A percentile compares a stretch with the other conserved stretches of the same genome.
phyloP scores from a whole-genome alignment of 1,140 invertebrate genomes.

The Drosophila arawakana region DNA sequence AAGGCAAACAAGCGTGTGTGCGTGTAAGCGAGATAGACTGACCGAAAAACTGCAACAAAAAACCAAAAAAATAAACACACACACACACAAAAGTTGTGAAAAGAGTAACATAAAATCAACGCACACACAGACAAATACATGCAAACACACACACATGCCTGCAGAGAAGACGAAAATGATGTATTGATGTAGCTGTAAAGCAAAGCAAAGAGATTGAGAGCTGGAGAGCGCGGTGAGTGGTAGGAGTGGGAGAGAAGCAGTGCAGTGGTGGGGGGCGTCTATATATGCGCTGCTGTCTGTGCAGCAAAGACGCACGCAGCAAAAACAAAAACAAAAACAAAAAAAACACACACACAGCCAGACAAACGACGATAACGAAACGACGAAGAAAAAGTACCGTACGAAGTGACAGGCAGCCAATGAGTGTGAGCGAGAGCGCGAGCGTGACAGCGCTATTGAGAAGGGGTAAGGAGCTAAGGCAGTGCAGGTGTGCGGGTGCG shows the following conservation, averaged over 20 bases:
- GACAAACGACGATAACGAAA: slow-evolving; percentile 29
- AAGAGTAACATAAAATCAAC: slow-evolving; percentile 68
- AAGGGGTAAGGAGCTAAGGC: not conserved
- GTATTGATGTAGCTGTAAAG: slow-evolving; percentile 66
- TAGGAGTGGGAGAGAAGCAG: not conserved
- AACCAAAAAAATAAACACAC: slow-evolving; percentile 46
- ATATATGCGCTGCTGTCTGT: slow-evolving; percentile 33
- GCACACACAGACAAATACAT: slow-evolving; percentile 26
- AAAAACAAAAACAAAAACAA: slow-evolving; percentile 33
- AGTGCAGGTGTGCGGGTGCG: slow-evolving; percentile 9
- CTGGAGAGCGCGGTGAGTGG: slow-evolving; percentile 11
- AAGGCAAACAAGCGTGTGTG: not conserved
- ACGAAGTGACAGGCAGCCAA: slow-evolving; percentile 5
- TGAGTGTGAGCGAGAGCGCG: slow-evolving; percentile 12
- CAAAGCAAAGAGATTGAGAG: not conserved
- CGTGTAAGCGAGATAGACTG: slow-evolving; percentile 1
- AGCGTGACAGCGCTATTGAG: too few species aligned
- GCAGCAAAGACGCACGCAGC: slow-evolving; percentile 46
- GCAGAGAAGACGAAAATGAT: slow-evolving; percentile 77
- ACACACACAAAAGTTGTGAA: slow-evolving; percentile 43
- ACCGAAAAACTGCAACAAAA: slow-evolving; percentile 62
- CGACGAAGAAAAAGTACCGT: slow-evolving; percentile 38
- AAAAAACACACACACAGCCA: slow-evolving; percentile 26
- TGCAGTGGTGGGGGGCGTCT: slow-evolving; percentile 9
- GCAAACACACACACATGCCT: slow-evolving; percentile 15